Base-by-base conservation (phyloP, 2,888 invertebrate genomes). In the Polymixis lichenea region DNA sequence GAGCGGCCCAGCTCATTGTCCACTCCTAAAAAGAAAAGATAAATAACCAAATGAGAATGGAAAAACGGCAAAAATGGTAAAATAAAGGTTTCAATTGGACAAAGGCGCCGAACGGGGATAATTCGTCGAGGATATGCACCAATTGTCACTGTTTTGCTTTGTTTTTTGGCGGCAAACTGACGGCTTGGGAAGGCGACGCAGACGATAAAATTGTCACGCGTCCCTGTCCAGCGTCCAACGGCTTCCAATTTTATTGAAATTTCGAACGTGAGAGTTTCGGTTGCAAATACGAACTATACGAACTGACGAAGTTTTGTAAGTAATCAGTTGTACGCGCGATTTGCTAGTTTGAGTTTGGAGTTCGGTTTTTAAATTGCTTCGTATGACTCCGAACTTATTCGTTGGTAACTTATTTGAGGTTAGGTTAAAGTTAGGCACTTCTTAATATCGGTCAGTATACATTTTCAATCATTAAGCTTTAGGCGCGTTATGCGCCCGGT, bases 1-100 rank as follows among this genome's bases (percentile, higher is more conserved):
- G 96, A 96, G 96, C 94, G 88, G 79, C 81, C 73, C 58, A 80
- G 62, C 91, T 93, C 92, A 92, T 93, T 93, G 94, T 94, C 90
- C 92, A 88, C 86, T 87, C 90, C 93, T 94, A 95, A 95, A 95
- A 95, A 95, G 95, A 94, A 92, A 91, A 95, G 92, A 96, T 95
- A 96, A 96, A 96, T 96, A 96, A 95, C 95, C 96, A 96, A 96
- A 96, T 96, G 96, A 95, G 96, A 95, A 95, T 93, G 95, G 95
- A 95, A 95, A 95, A 96, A 95, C 93, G 95, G 95, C 94, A 95
- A 95, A 96, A 96, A 96, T 94, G 94, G 95, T 93, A 91, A 95
- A 95, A 96, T 95, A 96, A 96, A 95, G 95, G 93, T 92, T 93
- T 93, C 95, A 95, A 95, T 95, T 95, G 94, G 93, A 95, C 96